Evolutionary conservation across 2,797 vertebrate genomes (phyloP), one percentile per base, ranked within the genome.

Genomic region (Lepidocolaptes lacrymiger): DNA sequence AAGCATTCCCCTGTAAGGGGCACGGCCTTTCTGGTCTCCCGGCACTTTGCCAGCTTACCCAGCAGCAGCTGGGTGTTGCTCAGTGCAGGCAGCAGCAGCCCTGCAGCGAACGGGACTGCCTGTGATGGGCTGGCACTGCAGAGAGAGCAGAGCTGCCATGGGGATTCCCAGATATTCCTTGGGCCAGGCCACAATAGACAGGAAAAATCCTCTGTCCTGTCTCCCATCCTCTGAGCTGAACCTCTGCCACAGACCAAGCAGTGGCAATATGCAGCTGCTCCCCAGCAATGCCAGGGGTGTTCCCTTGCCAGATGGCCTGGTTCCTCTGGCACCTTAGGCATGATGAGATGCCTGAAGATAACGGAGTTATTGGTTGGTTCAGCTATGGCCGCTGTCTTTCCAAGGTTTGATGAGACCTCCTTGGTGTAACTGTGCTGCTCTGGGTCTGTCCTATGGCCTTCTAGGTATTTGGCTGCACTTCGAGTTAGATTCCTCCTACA

Each of bases 401-500:
- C 73, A 32, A 28, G 58, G 59, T 39, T 73, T 46, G 41, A 21
- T 37, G 64, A 54, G 1, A 9, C 21, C 17, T 68, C 7, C 7
- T 77, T 12, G 0, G 32, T 1, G 4, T 26, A 75, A 72, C 73
- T 20, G 5, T 0, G 0, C 75, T 52, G 41, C 52, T 61, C 72
- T 69, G 69, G 27, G 54, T 32, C 80, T 72, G 73, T 78, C 73
- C 83, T 54, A 7, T 14, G 36, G 83, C 74, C 77, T 91, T 77
- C 44, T 36, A 66, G 63, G 77, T 78, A 95, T 95, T 95, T 94
- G 91, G 91, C 88, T 84, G 85, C 2, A 1, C 76, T 58, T 94
- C 0, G 16, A 51, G 14, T 26, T 39, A 89, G 64, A 89, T 64
- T 62, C 71, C 89, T 95, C 68, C 89, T 92, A 91, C 81, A 85